Base-by-base conservation (phyloP, 2,797 vertebrate genomes). In the Coccyzus lansbergi region DNA sequence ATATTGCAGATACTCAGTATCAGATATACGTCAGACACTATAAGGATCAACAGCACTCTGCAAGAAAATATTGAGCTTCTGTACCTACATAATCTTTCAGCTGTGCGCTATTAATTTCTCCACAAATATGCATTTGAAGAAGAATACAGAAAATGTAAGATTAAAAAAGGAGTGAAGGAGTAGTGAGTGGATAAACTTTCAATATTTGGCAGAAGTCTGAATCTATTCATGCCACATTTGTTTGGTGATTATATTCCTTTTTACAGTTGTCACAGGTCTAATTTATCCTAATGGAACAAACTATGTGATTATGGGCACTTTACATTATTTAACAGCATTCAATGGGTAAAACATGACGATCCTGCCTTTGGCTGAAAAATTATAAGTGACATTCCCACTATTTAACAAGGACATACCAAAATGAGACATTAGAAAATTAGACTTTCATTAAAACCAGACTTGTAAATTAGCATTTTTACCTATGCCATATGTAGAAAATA, bases 31-130 rank as follows among this genome's bases (percentile, higher is more conserved):
- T 74, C 33, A 92, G 94, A 91, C 7, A 6, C 29, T 87, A 11
- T 34, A 51, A 83, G 44, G 69, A 92, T 93, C 70, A 94, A 65
- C 22, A 62, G 38, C 77, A 76, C 49, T 92, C 94, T 92, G 59
- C 29, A 74, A 79, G 67, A 82, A 90, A 95, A 86, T 46, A 33
- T 46, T 63, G 83, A 91, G 15, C 51, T 84, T 9, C 31, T 59
- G 17, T 91, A 34, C 86, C 84, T 78, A 53, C 65, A 52, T 62
- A 26, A 82, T 60, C 51, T 95, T 36, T 25, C 63, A 88, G 15
- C n/a, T 83, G 46, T 90, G 63, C 65, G 20, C 16, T 91, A 79
- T 88, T 85, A 68, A 89, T 95, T 94, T 93, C 49, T 88, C 71
- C 17, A 81, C 68, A 92, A 71, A 6, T 33, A 4, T 15, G 74